Evolutionary conservation across 2,113 vertebrate species (phyloP).

Genomic region (Poicephalus gulielmi): DNA sequence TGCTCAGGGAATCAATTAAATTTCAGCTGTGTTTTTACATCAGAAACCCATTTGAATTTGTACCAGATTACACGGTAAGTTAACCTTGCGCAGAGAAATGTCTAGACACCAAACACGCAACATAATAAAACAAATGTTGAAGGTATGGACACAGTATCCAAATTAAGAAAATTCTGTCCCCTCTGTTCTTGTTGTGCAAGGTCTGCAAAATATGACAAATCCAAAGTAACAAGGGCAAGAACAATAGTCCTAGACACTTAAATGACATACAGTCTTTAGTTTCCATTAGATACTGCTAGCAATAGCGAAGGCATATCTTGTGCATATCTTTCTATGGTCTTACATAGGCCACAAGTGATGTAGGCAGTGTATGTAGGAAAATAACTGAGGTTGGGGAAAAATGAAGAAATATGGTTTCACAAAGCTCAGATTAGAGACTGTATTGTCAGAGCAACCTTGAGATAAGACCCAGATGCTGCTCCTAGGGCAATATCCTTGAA

Average conservation of each 20-base stretch:
- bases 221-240: background rate
- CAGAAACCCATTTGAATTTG: background rate
- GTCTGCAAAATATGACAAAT: background rate
- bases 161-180: background rate
- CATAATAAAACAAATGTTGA: background rate
- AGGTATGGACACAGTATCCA: background rate
- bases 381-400: no score
- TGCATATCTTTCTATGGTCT: accelerated
- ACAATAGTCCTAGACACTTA: background rate
- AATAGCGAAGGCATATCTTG: background rate
- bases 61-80: background rate
- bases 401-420: no score
- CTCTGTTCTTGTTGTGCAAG: background rate
- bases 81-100: background rate
- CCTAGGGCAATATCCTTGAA: no score
- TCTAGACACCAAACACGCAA: background rate
- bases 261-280: background rate
- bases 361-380: background rate
- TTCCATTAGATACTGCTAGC: background rate
- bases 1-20: background rate
- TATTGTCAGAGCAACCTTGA: no score
- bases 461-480: no score
- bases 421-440: no score
- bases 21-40: background rate
- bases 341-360: background rate